phyloP scores from a whole-genome alignment of 1,140 invertebrate genomes.

The Bombus haemorrhoidalis region DNA sequence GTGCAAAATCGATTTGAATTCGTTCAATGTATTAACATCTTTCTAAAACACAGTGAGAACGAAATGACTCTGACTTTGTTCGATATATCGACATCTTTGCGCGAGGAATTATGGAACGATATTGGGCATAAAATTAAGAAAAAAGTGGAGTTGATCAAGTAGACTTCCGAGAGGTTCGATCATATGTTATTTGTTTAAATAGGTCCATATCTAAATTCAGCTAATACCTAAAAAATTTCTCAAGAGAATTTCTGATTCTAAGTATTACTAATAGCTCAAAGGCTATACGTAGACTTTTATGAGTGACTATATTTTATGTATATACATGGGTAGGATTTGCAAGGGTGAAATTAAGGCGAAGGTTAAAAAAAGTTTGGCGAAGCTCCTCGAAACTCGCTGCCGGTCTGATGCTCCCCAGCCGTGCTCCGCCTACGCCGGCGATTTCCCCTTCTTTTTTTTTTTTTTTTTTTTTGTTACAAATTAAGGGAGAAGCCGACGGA shows the following conservation, averaged over 20 bases:
- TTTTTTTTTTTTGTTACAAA: constrained; percentile 21
- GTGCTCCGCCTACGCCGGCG: background rate
- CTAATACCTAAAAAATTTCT: background rate
- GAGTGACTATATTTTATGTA: background rate
- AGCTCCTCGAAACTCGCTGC: background rate
- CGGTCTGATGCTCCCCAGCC: background rate
- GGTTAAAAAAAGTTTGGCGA: constrained; percentile 23
- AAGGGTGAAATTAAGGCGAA: constrained; percentile 14
- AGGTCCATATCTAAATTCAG: background rate
- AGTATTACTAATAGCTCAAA: background rate
- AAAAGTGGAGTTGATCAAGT: too few relatives aligned
- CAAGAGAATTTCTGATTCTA: background rate
- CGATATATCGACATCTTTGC: too few relatives aligned
- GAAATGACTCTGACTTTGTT: too few relatives aligned
- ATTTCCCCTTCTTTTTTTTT: background rate
- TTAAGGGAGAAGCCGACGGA: constrained; percentile 11
- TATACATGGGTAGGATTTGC: background rate
- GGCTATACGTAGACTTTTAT: background rate
- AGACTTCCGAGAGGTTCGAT: too few relatives aligned
- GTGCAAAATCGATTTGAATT: background rate
- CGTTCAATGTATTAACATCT: background rate
- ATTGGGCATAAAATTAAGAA: too few relatives aligned
- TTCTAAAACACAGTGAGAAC: too few relatives aligned
- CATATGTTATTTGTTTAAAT: background rate
- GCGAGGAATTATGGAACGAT: too few relatives aligned